These are phyloP conservation scores for Chelonus insularis DNA, from an alignment of 1,140 invertebrate species.

Conservation along the genomic window DNA sequence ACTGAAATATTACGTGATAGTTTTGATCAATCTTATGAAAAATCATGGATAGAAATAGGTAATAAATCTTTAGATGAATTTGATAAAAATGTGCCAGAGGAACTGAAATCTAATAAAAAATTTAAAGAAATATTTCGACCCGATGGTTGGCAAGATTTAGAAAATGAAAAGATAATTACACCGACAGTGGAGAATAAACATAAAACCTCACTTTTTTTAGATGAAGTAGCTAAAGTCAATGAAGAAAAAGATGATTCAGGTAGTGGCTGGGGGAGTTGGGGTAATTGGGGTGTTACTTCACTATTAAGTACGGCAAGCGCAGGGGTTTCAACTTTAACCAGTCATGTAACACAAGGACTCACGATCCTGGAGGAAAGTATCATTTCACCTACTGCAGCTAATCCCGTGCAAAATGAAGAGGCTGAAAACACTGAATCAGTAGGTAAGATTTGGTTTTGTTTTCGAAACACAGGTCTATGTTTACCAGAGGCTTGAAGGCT, in stretches of 20 bases:
- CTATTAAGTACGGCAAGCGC: conserved; percentile 73
- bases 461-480: no score
- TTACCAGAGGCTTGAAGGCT: no score
- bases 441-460: no score
- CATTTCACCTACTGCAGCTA: conserved; percentile 75
- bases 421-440: no score
- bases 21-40: background rate
- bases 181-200: conserved; percentile 42
- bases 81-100: conserved; percentile 47
- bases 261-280: conserved; percentile 67
- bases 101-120: conserved; percentile 53
- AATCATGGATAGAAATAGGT: conserved; percentile 9
- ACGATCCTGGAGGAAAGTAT: conserved; percentile 76
- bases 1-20: conserved; percentile 21
- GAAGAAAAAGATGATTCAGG: conserved; percentile 27
- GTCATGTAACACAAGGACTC: conserved; percentile 76
- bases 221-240: conserved; percentile 34
- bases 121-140: conserved; percentile 54
- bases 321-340: conserved; percentile 74
- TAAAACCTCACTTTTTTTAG: conserved; percentile 36
- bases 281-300: conserved; percentile 69
- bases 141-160: conserved; percentile 50
- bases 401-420: conserved; percentile 62
- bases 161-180: conserved; percentile 40
- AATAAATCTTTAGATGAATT: conserved; percentile 29